Conservation (phyloP, 2,113 vertebrate genomes). For the Alectura lathami region DNA sequence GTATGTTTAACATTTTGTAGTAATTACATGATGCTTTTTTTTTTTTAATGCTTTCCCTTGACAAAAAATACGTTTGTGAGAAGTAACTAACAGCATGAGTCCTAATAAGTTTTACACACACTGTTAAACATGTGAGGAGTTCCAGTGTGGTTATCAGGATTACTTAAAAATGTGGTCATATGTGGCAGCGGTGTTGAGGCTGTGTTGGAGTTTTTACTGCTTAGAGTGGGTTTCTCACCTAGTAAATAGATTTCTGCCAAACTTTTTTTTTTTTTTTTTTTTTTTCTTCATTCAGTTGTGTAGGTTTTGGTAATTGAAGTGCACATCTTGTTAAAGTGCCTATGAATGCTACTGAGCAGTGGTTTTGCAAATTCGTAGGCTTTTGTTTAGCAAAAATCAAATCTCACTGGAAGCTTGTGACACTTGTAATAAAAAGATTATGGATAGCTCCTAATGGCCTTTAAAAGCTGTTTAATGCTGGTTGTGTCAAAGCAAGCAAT, state of each 20-base stretch:
- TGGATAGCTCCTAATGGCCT: conserved; percentile 22
- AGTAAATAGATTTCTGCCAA: too few species aligned
- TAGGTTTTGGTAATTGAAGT: background rate
- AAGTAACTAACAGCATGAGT: rapidly evolving
- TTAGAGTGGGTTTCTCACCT: background rate
- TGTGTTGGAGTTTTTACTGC: background rate
- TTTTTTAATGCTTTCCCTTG: background rate
- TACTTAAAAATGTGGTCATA: background rate
- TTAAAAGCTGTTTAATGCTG: conserved; percentile 46
- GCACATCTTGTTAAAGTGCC: background rate
- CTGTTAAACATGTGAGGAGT: background rate
- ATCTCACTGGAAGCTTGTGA: conserved; percentile 28
- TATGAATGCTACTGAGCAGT: background rate
- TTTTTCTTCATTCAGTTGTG: background rate
- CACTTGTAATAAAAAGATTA: conserved; percentile 28
- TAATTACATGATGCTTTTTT: background rate
- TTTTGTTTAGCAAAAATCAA: conserved; percentile 64
- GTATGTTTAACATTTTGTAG: background rate
- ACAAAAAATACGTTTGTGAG: background rate
- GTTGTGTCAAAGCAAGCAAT: conserved; percentile 40
- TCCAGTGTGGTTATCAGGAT: rapidly evolving
- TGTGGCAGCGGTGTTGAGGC: background rate
- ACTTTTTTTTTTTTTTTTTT: too few species aligned
- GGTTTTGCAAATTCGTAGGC: background rate
- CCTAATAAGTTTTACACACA: background rate